A percentile compares a stretch with the other conserved stretches of the same genome.
Evolutionary conservation across 2,113 vertebrate genomes (phyloP).

Genomic region (Athene noctua): DNA sequence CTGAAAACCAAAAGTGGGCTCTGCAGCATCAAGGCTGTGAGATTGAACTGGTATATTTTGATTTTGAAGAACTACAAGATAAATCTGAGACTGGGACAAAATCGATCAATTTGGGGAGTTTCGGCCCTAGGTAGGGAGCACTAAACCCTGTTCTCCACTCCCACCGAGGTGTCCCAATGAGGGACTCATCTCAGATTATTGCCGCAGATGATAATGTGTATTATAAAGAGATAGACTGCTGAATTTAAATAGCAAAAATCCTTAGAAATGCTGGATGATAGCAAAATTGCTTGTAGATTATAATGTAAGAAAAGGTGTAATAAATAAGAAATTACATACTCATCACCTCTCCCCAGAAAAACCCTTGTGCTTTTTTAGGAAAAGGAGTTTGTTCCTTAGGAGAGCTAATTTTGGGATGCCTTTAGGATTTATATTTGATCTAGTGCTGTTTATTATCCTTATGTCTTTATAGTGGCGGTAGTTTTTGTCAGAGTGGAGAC

Average conservation of each 20-base stretch:
- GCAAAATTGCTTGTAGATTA: neutral
- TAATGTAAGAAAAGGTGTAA: neutral
- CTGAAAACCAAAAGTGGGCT: neutral
- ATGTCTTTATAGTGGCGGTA: neutral
- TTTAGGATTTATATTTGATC: neutral
- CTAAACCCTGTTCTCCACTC: neutral
- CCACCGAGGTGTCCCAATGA: neutral
- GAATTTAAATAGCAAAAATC: neutral
- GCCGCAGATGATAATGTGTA: neutral
- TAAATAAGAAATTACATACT: neutral
- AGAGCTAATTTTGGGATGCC: neutral
- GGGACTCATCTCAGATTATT: neutral
- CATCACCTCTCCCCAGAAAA: neutral
- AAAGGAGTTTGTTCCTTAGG: neutral
- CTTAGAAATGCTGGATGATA: neutral
- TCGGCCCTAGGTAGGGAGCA: neutral
- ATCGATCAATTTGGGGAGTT: accelerated
- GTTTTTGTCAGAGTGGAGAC: neutral
- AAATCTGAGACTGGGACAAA: neutral
- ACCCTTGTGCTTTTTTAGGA: neutral
- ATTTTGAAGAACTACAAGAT: neutral
- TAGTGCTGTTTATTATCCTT: neutral
- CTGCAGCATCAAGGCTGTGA: neutral
- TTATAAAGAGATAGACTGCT: neutral
- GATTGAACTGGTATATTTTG: neutral